phyloP scores from a whole-genome alignment of 2,797 vertebrate species.

The Mus minutoides region DNA sequence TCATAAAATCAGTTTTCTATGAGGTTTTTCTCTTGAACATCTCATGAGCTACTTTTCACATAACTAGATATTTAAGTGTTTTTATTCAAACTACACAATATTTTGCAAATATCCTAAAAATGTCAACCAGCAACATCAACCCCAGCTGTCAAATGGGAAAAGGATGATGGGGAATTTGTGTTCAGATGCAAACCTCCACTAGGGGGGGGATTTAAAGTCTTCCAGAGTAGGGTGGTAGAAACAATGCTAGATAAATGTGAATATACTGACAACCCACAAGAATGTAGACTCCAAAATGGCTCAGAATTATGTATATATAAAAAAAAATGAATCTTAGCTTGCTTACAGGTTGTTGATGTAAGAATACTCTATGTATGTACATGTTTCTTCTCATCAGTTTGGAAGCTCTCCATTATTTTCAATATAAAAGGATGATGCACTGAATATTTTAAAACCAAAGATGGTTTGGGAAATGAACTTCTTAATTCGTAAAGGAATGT shows the following conservation, averaged over 20 bases:
- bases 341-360: not conserved
- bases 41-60: constrained; percentile 22
- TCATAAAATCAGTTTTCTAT: not conserved
- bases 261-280: not conserved
- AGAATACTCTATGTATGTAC: not conserved
- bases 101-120: not conserved
- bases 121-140: not conserved
- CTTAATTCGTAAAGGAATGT: constrained; percentile 14
- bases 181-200: not conserved
- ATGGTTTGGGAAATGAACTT: constrained; percentile 23
- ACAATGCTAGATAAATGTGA: not conserved
- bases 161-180: not conserved
- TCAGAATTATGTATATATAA: not conserved
- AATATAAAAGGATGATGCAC: not conserved
- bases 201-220: not conserved
- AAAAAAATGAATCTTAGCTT: not conserved
- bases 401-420: not conserved
- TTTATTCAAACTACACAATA: not conserved
- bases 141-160: not conserved
- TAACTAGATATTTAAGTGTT: not conserved
- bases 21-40: not conserved
- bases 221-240: not conserved
- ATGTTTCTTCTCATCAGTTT: not conserved
- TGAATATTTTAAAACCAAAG: not conserved
- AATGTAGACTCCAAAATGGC: not conserved